Evolutionary conservation across 37 sponge, comb jelly and placozoan genomes (phyloP).

Genomic region (Diacarnus erythraeanus): DNA sequence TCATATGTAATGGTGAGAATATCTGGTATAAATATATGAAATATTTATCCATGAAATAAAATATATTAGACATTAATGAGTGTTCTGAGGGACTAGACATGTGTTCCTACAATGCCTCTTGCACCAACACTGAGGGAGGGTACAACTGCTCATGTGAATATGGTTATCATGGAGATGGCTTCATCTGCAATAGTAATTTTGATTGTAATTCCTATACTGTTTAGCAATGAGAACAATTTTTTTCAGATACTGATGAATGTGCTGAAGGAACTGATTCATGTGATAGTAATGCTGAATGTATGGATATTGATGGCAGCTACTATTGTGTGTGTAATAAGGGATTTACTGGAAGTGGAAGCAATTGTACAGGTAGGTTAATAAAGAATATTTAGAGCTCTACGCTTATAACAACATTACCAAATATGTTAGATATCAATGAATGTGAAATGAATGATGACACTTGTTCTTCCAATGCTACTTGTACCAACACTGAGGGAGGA

Average conservation of each 20-base stretch:
- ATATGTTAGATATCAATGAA: too few relatives aligned
- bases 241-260: conserved; percentile 25
- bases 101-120: background rate
- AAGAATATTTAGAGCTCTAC: too few relatives aligned
- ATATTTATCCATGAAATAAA: too few relatives aligned
- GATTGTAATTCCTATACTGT: background rate
- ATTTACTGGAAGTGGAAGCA: conserved; percentile 20
- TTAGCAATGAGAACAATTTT: background rate
- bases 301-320: conserved; percentile 3
- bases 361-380: conserved; percentile 3
- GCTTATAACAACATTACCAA: too few relatives aligned
- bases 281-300: conserved; percentile 19
- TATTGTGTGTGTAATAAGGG: conserved; percentile 10
- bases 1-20: background rate
- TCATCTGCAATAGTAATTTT: background rate
- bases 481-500: too few relatives aligned
- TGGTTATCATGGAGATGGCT: background rate
- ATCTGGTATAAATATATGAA: background rate
- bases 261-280: background rate
- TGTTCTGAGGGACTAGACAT: background rate
- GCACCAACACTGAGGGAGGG: background rate
- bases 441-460: too few relatives aligned
- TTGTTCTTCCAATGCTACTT: too few relatives aligned
- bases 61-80: background rate
- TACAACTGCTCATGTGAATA: background rate